These are phyloP conservation scores for Sebastes schlegelii DNA, from an alignment of 2,113 vertebrate genomes.

Conservation along the genomic window DNA sequence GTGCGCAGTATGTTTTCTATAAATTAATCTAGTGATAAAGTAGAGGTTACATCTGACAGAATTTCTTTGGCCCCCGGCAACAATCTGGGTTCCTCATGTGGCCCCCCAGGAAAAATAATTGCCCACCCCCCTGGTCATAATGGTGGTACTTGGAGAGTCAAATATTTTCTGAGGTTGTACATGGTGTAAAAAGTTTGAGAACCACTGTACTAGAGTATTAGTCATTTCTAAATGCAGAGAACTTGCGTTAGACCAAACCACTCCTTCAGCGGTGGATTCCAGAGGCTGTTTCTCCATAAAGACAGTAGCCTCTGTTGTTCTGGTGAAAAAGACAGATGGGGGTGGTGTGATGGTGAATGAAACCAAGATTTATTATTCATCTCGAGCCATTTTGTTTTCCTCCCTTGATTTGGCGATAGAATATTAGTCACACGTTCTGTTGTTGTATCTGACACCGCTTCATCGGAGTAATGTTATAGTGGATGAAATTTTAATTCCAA, in stretches of 20 bases:
- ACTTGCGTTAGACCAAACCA: constrained; percentile 40
- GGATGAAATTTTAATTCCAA: constrained; percentile 65
- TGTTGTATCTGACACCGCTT: constrained; percentile 33
- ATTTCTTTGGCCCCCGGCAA: too few relatives aligned
- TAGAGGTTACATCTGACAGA: too few relatives aligned
- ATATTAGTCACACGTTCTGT: constrained; percentile 45
- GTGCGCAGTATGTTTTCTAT: too few relatives aligned
- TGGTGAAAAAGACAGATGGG: constrained; percentile 26
- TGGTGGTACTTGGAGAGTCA: too few relatives aligned
- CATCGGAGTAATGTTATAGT: constrained; percentile 39
- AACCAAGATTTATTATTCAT: constrained; percentile 67
- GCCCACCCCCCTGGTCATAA: too few relatives aligned
- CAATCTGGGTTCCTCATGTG: too few relatives aligned
- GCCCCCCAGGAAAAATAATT: too few relatives aligned
- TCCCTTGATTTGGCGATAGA: constrained; percentile 47
- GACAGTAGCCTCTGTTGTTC: constrained; percentile 35
- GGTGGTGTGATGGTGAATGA: constrained; percentile 15
- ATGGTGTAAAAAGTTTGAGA: too few relatives aligned
- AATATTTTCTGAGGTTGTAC: too few relatives aligned
- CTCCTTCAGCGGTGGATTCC: constrained; percentile 11
- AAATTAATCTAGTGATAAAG: too few relatives aligned
- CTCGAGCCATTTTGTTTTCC: constrained; percentile 51
- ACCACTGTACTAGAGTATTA: constrained; percentile 53
- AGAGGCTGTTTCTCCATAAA: constrained; percentile 28
- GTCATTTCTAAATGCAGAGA: constrained; percentile 46